A percentile compares a stretch with the other conserved stretches of the same genome.
Conservation (phyloP, 53 echinoderm and acorn worm species). For the Echinometra lucunter region DNA sequence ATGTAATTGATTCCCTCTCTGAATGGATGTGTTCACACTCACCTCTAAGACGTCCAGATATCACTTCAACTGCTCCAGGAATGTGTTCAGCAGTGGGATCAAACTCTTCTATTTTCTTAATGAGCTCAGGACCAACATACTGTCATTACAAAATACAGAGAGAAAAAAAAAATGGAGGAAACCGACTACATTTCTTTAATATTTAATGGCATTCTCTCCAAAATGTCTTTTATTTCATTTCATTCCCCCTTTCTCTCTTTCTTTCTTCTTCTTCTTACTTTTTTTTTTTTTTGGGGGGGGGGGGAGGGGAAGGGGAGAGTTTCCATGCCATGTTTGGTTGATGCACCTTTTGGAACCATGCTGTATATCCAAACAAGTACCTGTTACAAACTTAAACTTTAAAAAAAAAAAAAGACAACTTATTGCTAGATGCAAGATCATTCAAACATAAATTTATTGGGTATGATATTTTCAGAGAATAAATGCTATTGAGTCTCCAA, state of each 20-base stretch:
- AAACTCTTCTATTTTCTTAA: constrained; percentile 97
- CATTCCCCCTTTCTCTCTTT: too few relatives aligned
- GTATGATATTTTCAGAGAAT: background rate
- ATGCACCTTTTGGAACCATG: too few relatives aligned
- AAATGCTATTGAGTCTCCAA: background rate
- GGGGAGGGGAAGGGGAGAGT: too few relatives aligned
- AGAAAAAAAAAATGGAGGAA: background rate
- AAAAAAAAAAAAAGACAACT: background rate
- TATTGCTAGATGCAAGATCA: background rate
- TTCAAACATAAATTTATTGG: background rate
- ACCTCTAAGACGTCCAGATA: constrained; percentile 88
- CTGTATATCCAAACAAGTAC: too few relatives aligned
- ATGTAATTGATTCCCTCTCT: too few relatives aligned
- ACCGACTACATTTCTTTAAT: background rate
- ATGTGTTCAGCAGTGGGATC: constrained; percentile 90
- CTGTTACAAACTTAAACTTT: too few relatives aligned
- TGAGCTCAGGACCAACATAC: constrained; percentile 92
- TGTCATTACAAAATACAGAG: constrained; percentile 50
- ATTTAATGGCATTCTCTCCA: background rate
- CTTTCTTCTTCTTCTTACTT: too few relatives aligned
- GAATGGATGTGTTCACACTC: constrained; percentile 25
- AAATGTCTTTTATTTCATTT: background rate
- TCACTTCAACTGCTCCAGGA: constrained; percentile 77
- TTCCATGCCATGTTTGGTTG: too few relatives aligned
- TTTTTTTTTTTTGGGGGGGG: too few relatives aligned